phyloP scores from a whole-genome alignment of 2,797 vertebrate genomes.

The Prionace glauca region DNA sequence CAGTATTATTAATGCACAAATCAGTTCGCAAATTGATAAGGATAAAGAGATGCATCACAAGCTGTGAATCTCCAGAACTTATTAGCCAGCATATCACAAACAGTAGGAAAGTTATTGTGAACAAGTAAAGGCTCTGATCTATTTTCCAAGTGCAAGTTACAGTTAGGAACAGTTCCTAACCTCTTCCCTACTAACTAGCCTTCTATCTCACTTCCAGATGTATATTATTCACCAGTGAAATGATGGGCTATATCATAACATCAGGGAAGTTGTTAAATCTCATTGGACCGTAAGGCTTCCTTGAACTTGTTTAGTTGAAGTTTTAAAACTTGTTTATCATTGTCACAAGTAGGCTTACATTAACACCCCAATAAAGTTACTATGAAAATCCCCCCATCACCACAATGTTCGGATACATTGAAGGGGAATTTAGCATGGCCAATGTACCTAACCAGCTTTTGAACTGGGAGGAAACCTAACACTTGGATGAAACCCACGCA shows the following conservation, averaged over 20 bases:
- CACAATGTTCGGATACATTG: too few relatives aligned
- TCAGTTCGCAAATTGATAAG: background rate
- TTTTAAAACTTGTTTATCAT: too few relatives aligned
- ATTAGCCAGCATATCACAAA: background rate
- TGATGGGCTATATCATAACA: background rate
- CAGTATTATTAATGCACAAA: background rate
- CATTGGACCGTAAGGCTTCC: background rate
- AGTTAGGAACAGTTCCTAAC: background rate
- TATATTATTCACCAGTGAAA: background rate
- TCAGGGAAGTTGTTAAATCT: background rate
- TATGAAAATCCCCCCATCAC: too few relatives aligned
- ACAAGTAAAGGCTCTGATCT: background rate
- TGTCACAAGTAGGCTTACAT: too few relatives aligned
- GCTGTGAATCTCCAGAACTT: background rate
- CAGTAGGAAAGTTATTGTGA: background rate
- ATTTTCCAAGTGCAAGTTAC: background rate
- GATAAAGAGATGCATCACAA: background rate
- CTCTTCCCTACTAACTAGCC: background rate
- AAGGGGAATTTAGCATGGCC: too few relatives aligned
- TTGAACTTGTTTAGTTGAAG: background rate
- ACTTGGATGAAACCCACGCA: too few relatives aligned
- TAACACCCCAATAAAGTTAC: too few relatives aligned
- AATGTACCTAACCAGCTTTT: too few relatives aligned
- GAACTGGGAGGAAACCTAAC: too few relatives aligned
- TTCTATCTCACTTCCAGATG: background rate